A percentile compares a stretch with the other conserved stretches of the same genome.
These are phyloP conservation scores for Pseudomyrmex pallidus DNA, from an alignment of 1,140 invertebrate genomes.

Conservation along the genomic window DNA sequence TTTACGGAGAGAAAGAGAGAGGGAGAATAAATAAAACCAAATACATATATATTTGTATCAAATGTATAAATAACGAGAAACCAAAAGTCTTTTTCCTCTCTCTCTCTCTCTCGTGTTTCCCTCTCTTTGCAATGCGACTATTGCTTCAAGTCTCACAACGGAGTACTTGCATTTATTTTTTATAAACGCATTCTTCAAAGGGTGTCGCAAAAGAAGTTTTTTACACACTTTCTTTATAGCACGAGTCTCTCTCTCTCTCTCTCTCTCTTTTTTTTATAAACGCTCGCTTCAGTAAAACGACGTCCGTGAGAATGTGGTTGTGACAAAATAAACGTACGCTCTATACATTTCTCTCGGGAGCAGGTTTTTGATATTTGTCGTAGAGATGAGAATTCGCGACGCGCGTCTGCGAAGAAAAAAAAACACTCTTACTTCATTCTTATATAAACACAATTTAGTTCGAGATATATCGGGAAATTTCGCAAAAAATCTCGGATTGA, in stretches of 20 bases:
- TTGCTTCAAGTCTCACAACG: neutral
- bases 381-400: neutral
- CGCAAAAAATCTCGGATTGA: constrained; percentile 8
- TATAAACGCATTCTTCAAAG: constrained; percentile 34
- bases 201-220: constrained; percentile 11
- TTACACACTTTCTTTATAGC: constrained; percentile 19
- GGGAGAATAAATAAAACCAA: neutral
- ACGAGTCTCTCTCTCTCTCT: neutral
- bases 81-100: neutral
- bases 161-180: neutral
- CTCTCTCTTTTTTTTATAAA: constrained; percentile 12
- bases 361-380: neutral
- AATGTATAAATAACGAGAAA: constrained; percentile 23
- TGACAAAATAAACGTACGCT: constrained; percentile 6
- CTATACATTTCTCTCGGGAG: neutral
- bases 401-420: neutral
- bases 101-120: neutral
- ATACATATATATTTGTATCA: neutral
- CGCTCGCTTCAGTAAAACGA: neutral
- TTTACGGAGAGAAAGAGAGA: neutral
- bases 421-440: neutral
- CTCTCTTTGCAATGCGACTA: neutral
- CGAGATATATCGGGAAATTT: neutral
- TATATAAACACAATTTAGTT: neutral
- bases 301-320: neutral